Evolutionary conservation across 2,888 invertebrate genomes (phyloP).

Genomic region (Meiosimyza decipiens): DNA sequence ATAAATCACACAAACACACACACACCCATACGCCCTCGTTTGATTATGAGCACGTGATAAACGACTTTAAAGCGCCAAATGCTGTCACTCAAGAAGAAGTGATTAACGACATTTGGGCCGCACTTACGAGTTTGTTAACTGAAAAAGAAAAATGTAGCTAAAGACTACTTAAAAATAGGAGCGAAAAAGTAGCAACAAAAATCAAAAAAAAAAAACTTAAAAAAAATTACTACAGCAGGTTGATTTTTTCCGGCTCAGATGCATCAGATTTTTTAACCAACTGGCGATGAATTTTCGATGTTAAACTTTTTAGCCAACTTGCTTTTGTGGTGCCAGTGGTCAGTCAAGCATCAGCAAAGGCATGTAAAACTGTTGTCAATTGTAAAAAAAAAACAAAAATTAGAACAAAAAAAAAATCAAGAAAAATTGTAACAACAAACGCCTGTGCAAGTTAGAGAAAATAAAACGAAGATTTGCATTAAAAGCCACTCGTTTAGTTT

Average conservation of each 20-base stretch:
- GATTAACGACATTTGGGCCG: background rate
- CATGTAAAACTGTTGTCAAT: constrained; percentile 16
- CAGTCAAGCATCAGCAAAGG: constrained; percentile 11
- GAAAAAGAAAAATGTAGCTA: background rate
- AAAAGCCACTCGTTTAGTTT: constrained; percentile 21
- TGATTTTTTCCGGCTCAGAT: background rate
- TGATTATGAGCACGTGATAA: constrained; percentile 12
- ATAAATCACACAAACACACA: constrained; percentile 18
- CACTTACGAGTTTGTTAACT: background rate
- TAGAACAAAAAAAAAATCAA: background rate
- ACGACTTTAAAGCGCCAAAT: constrained; percentile 21
- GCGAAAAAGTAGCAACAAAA: background rate
- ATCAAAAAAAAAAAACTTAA: background rate
- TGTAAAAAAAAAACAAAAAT: background rate
- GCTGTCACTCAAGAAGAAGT: constrained; percentile 19
- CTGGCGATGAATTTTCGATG: background rate
- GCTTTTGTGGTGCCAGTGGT: background rate
- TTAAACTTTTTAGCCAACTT: constrained; percentile 6
- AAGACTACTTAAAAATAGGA: constrained; percentile 3
- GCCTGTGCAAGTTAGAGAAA: background rate
- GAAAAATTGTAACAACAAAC: background rate
- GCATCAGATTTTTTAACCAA: background rate
- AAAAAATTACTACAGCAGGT: constrained; percentile 18
- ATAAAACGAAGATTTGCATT: constrained; percentile 22
- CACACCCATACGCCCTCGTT: background rate